Evolutionary conservation across 1,140 invertebrate genomes (phyloP), one percentile per base, ranked within the genome.

Genomic region (Eriosoma lanigerum): DNA sequence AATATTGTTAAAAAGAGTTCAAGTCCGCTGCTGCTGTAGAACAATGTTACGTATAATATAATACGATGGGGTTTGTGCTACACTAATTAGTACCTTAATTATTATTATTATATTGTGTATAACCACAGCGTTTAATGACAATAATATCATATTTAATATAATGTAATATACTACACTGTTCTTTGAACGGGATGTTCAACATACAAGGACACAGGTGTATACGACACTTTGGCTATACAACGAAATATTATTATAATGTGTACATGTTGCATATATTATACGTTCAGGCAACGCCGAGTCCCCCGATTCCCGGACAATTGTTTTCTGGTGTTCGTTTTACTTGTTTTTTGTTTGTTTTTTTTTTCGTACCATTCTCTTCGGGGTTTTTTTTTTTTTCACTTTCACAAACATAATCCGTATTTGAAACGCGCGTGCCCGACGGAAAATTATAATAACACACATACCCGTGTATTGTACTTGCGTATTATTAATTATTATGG

Each of bases 201-300:
- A 17, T 24, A 72, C 70, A 52, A 73, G 70, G 70, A 50, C 70
- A 73, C 70, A 73, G 70, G 70, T 73, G 70, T 19, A 48, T 50
- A 32, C 19, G 26, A 26, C 26, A n/a, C n/a, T n/a, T n/a, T n/a
- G n/a, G n/a, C n/a, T n/a, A n/a, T n/a, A n/a, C n/a, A n/a, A n/a
- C n/a, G n/a, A n/a, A n/a, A n/a, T n/a, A n/a, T n/a, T n/a, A n/a
- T n/a, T n/a, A n/a, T n/a, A n/a, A n/a, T n/a, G n/a, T n/a, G n/a
- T n/a, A n/a, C n/a, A n/a, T n/a, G n/a, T n/a, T n/a, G n/a, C n/a
- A n/a, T n/a, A n/a, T n/a, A n/a, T n/a, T n/a, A n/a, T n/a, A n/a
- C n/a, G n/a, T n/a, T n/a, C n/a, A n/a, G n/a, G n/a, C n/a, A n/a
- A n/a, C n/a, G n/a, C 5, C 17, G 9, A 19, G 32, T 21, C 32